These are phyloP conservation scores for Tetramorium parvispinum DNA, from an alignment of 1,140 invertebrate genomes.

Conservation along the genomic window DNA sequence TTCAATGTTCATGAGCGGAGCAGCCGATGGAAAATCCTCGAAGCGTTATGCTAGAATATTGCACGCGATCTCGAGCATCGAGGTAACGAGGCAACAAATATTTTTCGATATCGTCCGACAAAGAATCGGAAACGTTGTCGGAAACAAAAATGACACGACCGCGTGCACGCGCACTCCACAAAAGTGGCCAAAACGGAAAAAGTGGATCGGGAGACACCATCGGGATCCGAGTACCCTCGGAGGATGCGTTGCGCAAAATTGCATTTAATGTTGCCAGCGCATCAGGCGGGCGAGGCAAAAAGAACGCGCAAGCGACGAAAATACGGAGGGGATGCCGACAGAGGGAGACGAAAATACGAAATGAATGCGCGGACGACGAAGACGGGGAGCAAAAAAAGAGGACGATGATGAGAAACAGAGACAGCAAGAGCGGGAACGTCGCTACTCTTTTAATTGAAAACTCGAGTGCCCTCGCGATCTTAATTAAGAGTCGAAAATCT, in stretches of 20 bases:
- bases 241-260: slow-evolving; percentile 71
- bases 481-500: slow-evolving; percentile 82
- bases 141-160: slow-evolving; percentile 61
- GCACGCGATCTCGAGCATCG: slow-evolving; percentile 50
- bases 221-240: slow-evolving; percentile 60
- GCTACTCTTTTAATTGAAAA: slow-evolving; percentile 82
- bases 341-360: neutral
- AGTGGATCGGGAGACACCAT: slow-evolving; percentile 57
- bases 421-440: slow-evolving; percentile 30
- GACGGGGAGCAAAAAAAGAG: slow-evolving; percentile 15
- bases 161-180: slow-evolving; percentile 47
- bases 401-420: slow-evolving; percentile 4
- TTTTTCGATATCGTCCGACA: slow-evolving; percentile 69
- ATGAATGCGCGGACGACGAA: neutral
- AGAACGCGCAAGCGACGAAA: slow-evolving; percentile 5
- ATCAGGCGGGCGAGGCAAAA: slow-evolving; percentile 38
- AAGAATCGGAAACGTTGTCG: slow-evolving; percentile 62
- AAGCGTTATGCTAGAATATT: slow-evolving; percentile 66
- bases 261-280: slow-evolving; percentile 76
- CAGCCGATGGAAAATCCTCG: slow-evolving; percentile 61
- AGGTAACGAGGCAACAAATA: slow-evolving; percentile 36
- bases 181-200: slow-evolving; percentile 59
- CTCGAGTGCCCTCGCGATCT: slow-evolving; percentile 82
- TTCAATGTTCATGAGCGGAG: slow-evolving; percentile 68
- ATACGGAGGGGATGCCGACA: slow-evolving; percentile 3